phyloP scores from a whole-genome alignment of 1,140 invertebrate species.

The Drosophila novamexicana region DNA sequence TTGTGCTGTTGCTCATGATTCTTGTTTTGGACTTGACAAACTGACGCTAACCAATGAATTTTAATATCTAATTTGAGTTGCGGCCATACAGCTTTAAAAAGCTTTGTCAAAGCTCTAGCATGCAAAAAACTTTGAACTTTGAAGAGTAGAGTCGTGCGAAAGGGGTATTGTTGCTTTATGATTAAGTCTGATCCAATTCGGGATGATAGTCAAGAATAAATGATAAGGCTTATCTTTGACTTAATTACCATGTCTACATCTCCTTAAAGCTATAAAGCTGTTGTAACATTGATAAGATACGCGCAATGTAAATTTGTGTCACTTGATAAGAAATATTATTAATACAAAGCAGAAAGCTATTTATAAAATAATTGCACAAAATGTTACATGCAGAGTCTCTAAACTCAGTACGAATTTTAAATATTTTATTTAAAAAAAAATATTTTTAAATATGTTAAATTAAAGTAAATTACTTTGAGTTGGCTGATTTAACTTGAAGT shows the following conservation, averaged over 20 bases:
- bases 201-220: conserved; percentile 10
- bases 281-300: conserved; percentile 1
- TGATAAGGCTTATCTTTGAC: conserved; percentile 9
- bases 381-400: too few species aligned
- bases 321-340: not conserved
- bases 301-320: not conserved
- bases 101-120: conserved; percentile 44
- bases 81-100: conserved; percentile 26
- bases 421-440: not conserved
- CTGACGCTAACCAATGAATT: conserved; percentile 29
- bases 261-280: not conserved
- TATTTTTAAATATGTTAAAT: not conserved
- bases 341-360: too few species aligned
- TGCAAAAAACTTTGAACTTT: conserved; percentile 45
- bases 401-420: too few species aligned
- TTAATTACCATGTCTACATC: conserved; percentile 13
- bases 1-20: conserved; percentile 53
- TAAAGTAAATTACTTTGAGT: too few species aligned
- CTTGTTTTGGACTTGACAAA: conserved; percentile 25
- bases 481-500: not conserved
- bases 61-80: conserved; percentile 26
- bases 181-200: not conserved
- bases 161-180: conserved; percentile 8
- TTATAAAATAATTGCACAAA: too few species aligned
- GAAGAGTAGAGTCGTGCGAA: not conserved